phyloP scores from a whole-genome alignment of 2,797 vertebrate genomes.

The Pantherophis vulpinus region DNA sequence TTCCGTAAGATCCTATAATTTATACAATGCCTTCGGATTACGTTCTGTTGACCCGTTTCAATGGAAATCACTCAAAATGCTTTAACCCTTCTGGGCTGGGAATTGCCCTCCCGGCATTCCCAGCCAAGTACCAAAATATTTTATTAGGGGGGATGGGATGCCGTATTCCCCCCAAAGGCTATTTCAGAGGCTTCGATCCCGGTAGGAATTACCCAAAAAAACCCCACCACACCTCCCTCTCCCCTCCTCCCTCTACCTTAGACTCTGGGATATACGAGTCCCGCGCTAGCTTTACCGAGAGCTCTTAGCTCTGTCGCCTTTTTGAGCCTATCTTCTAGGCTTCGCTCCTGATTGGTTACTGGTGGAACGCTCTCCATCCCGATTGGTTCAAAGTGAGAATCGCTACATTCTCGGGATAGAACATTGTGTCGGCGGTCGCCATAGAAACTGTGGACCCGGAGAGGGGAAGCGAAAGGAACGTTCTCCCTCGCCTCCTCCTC shows the following conservation, averaged over 20 bases:
- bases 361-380: background rate
- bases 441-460: constrained; percentile 26
- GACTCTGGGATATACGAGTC: background rate
- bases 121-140: too few species aligned
- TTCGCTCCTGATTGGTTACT: constrained; percentile 19
- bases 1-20: background rate
- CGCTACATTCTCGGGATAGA: constrained; percentile 19
- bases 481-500: background rate
- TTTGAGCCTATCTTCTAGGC: background rate
- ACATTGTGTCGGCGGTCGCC: constrained; percentile 19
- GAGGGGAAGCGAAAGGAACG: background rate
- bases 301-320: constrained; percentile 3
- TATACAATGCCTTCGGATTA: background rate
- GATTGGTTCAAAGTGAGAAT: constrained; percentile 24
- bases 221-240: too few species aligned
- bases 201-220: too few species aligned
- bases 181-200: background rate
- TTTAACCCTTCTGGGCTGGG: background rate
- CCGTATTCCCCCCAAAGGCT: background rate
- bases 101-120: background rate
- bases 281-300: background rate
- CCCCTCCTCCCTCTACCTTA: too few species aligned
- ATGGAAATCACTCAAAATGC: background rate
- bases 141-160: background rate
- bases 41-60: background rate